Evolutionary conservation across 2,797 vertebrate species (phyloP).

Genomic region (Bradypodion pumilum): DNA sequence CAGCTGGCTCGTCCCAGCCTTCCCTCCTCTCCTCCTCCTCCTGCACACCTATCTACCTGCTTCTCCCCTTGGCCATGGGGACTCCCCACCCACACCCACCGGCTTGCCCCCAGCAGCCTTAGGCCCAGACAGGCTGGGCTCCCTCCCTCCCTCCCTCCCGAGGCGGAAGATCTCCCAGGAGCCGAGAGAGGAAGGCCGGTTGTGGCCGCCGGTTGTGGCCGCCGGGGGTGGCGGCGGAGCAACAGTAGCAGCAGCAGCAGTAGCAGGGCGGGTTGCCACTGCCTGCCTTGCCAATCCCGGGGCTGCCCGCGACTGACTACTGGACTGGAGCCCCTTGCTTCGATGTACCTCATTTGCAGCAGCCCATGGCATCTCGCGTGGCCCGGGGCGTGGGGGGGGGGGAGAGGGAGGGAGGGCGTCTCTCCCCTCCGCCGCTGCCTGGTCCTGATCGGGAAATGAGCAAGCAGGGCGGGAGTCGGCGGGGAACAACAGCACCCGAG

Average conservation of each 20-base stretch:
- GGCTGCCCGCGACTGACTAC: no score
- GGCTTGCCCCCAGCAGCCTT: not conserved
- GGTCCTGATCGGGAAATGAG: conserved; percentile 23
- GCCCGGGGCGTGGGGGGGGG: no score
- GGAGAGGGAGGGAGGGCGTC: no score
- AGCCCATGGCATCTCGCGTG: conserved; percentile 52
- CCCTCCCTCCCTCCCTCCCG: no score
- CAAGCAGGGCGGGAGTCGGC: not conserved
- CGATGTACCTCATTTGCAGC: conserved; percentile 31
- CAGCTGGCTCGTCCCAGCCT: not conserved
- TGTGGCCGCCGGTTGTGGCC: not conserved
- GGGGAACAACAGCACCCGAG: conserved; percentile 13
- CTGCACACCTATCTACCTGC: not conserved
- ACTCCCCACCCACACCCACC: not conserved
- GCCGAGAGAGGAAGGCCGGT: not conserved
- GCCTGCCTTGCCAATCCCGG: no score
- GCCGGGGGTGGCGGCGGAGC: not conserved
- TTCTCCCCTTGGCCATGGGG: conserved; percentile 8
- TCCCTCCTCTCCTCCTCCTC: no score
- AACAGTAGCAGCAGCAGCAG: not conserved
- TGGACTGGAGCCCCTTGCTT: not conserved
- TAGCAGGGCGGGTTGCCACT: no score
- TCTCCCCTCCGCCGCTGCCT: not conserved
- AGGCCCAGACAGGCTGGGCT: conserved; percentile 29
- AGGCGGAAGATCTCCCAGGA: conserved; percentile 6